Base-by-base conservation (phyloP, 1,140 invertebrate genomes). In the Halyomorpha halys region DNA sequence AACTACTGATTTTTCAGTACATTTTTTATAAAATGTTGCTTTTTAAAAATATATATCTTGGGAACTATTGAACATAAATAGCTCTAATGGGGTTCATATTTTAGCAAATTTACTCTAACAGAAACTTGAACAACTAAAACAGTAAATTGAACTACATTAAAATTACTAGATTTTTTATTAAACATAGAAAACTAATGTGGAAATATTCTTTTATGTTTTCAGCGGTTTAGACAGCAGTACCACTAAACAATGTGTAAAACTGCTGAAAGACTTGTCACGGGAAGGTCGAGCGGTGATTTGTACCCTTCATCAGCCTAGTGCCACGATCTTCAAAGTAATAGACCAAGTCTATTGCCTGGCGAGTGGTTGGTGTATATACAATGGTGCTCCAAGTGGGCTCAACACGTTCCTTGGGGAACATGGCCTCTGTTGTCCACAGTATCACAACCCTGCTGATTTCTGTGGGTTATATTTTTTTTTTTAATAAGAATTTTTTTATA, bases 381-480 rank as follows among this genome's bases (percentile, higher is more conserved):
- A 90, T 71, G 94, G 94, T 2, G 81, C 83, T 15, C 84, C 90
- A 2, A 75, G 75, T 44, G 84, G 85, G n/a, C 74, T 97, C 53
- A 86, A 96, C 61, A 90, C 92, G 16, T 97, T 94, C 73, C 78
- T 96, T 18, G 83, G 85, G 2, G 84, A 83, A 0, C 84, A 92
- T 80, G 85, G 86, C 5, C 80, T 95, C 6, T 81, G 87, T 21
- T 97, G 93, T 76, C 94, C 94, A 0, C 84, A 87, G 68, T 97
- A 97, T 73, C 92, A 97, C 76, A 98, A 97, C 76, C 93, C 94
- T 51, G 92, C 94, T 63, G 94, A 97, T 82, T 97, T 94, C 74
- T 83, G 89, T 91, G 76, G 78, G 75, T 73, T 16, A 18, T 45
- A 44, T 4, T 39, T 8, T 11, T 30, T 61, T 45, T 19, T 19